phyloP scores from a whole-genome alignment of 2,888 invertebrate genomes.

The Tigriopus californicus region DNA sequence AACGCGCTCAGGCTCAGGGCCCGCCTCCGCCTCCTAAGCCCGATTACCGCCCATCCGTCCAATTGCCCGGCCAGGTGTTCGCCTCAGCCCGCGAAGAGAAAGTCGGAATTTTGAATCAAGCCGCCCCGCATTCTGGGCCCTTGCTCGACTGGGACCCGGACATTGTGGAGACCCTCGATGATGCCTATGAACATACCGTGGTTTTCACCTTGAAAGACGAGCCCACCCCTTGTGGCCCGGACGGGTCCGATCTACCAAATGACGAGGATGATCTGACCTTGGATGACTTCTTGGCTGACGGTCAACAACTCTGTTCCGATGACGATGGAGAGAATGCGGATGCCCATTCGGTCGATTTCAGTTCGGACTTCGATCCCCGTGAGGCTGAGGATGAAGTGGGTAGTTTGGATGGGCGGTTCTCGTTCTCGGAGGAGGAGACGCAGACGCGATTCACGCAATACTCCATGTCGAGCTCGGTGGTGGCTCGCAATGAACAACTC shows the following conservation, averaged over 20 bases:
- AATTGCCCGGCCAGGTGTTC: constrained; percentile 70
- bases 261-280: constrained; percentile 80
- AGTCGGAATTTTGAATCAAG: constrained; percentile 62
- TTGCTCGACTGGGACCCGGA: constrained; percentile 61
- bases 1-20: neutral
- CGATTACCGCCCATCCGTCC: constrained; percentile 23
- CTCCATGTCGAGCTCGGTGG: constrained; percentile 79
- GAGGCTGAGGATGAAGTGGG: constrained; percentile 16
- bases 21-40: neutral
- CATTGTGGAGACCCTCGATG: constrained; percentile 75
- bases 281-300: constrained; percentile 31
- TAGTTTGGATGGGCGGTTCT: constrained; percentile 18
- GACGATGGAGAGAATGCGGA: constrained; percentile 26
- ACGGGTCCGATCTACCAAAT: too few species aligned
- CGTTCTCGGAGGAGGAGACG: constrained; percentile 44
- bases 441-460: constrained; percentile 78
- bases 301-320: constrained; percentile 22
- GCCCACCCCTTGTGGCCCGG: constrained; percentile 58
- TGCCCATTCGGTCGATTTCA: constrained; percentile 19
- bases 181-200: constrained; percentile 71
- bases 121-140: constrained; percentile 38
- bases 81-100: constrained; percentile 68
- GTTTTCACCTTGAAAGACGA: constrained; percentile 75
- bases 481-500: constrained; percentile 61
- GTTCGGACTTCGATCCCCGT: constrained; percentile 15